phyloP scores from a whole-genome alignment of 2,888 invertebrate species.

The Ornithoptera priamus region DNA sequence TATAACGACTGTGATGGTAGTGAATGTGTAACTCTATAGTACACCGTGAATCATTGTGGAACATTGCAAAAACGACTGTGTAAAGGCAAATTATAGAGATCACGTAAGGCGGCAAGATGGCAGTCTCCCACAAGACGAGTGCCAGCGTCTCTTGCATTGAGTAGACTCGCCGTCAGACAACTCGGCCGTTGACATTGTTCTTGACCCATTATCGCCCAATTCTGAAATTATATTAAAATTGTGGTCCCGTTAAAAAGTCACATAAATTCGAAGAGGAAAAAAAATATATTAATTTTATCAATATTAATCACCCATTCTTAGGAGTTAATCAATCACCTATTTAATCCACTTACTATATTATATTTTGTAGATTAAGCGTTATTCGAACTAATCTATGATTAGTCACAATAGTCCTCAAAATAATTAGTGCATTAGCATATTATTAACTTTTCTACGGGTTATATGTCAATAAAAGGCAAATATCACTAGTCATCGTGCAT shows the following conservation, averaged over 20 bases:
- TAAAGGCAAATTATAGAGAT: slow-evolving; percentile 36
- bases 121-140: slow-evolving; percentile 71
- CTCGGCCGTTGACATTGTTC: slow-evolving; percentile 71
- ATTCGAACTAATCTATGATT: no score
- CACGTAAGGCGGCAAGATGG: slow-evolving; percentile 72
- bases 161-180: slow-evolving; percentile 66
- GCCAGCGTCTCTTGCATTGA: slow-evolving; percentile 69
- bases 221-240: slow-evolving; percentile 46
- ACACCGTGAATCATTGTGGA: slow-evolving; percentile 1
- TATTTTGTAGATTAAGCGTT: no score
- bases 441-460: no score
- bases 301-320: no score
- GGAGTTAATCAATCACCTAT: no score
- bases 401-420: no score
- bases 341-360: no score
- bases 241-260: not conserved
- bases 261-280: no score
- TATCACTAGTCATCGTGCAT: no score
- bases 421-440: no score
- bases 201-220: slow-evolving; percentile 65
- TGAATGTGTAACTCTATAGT: not conserved
- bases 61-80: slow-evolving; percentile 3
- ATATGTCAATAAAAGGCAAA: no score
- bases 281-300: no score
- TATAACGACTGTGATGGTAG: not conserved